Evolutionary conservation across 1,140 invertebrate genomes (phyloP).

Genomic region (Drosophila hydei): DNA sequence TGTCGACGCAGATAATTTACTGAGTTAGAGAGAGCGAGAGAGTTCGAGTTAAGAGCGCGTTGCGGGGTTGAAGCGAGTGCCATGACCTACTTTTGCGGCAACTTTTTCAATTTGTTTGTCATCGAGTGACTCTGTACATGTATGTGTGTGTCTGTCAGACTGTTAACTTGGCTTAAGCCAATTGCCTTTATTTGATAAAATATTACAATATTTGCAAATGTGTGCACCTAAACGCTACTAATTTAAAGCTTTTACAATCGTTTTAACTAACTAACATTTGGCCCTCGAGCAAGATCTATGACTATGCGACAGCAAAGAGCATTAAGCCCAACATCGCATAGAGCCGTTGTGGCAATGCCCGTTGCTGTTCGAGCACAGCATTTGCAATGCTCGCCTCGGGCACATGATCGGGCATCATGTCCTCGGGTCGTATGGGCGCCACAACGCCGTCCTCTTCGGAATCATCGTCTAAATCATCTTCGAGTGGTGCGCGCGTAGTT

Average conservation of each 20-base stretch:
- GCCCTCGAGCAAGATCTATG: not conserved
- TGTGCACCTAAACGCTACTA: constrained; percentile 60
- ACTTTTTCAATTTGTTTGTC: constrained; percentile 76
- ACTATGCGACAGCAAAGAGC: constrained; percentile 33
- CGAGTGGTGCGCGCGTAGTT: constrained; percentile 22
- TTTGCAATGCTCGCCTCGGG: constrained; percentile 8
- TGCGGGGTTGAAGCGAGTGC: constrained; percentile 48
- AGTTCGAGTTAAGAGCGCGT: constrained; percentile 7
- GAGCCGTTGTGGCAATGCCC: constrained; percentile 18
- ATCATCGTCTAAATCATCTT: constrained; percentile 4
- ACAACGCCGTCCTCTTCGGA: not conserved
- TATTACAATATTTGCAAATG: constrained; percentile 60
- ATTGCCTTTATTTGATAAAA: constrained; percentile 73
- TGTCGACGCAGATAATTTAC: constrained; percentile 73
- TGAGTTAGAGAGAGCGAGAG: constrained; percentile 49
- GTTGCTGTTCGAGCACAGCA: constrained; percentile 15
- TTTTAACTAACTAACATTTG: constrained; percentile 47
- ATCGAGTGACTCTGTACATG: constrained; percentile 19
- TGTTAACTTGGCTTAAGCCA: constrained; percentile 45
- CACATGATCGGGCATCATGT: constrained; percentile 45
- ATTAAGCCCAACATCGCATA: constrained; percentile 49
- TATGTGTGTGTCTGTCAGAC: constrained; percentile 13
- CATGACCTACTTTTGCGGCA: constrained; percentile 72
- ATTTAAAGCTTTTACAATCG: constrained; percentile 68
- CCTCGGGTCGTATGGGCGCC: constrained; percentile 36